Evolutionary conservation across 2,888 invertebrate genomes (phyloP).

Genomic region (Hemicrepidius hirtus): DNA sequence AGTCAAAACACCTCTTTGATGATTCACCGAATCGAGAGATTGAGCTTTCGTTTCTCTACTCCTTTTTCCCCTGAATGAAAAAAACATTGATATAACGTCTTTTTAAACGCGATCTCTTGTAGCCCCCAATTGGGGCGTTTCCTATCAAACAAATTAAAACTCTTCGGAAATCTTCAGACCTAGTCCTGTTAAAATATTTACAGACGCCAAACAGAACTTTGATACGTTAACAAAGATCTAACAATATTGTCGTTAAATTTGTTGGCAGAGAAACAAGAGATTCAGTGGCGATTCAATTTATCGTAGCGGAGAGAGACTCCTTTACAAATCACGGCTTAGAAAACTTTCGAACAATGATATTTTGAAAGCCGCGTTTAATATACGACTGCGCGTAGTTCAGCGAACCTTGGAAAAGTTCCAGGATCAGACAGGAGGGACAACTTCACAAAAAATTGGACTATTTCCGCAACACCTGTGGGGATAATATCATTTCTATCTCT

Average conservation of each 20-base stretch:
- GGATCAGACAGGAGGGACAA: constrained; percentile 50
- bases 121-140: background rate
- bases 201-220: constrained; percentile 21
- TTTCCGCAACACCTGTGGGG: constrained; percentile 60
- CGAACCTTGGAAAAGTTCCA: constrained; percentile 57
- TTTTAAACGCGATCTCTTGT: background rate
- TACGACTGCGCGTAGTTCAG: constrained; percentile 35
- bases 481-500: constrained; percentile 56
- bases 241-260: constrained; percentile 21
- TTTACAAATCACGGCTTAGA: constrained; percentile 30
- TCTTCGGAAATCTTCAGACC: background rate
- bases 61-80: constrained; percentile 11
- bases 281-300: background rate
- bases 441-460: constrained; percentile 57
- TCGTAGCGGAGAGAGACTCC: background rate
- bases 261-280: constrained; percentile 9
- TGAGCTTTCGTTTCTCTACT: background rate
- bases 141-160: no score
- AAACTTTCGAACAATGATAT: constrained; percentile 28
- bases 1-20: constrained; percentile 36
- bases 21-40: constrained; percentile 26
- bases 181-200: constrained; percentile 25
- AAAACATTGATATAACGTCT: constrained; percentile 20
- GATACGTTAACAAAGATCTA: background rate
- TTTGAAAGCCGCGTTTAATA: constrained; percentile 12